Evolutionary conservation across 2,797 vertebrate genomes (phyloP).

Genomic region (Spea hammondii): DNA sequence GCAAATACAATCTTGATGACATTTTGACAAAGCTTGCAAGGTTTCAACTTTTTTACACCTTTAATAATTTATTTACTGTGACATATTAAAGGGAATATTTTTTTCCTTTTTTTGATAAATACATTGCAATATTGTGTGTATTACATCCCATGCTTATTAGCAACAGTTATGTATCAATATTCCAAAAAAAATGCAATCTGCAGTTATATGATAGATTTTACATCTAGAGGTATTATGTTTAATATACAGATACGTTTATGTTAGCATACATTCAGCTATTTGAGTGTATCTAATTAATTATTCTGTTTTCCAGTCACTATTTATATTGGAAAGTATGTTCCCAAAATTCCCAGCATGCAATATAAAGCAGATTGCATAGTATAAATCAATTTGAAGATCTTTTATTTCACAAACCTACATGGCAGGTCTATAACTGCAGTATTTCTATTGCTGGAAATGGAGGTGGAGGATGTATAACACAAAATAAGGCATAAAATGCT

Average conservation of each 20-base stretch:
- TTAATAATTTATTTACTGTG: slow-evolving; percentile 47
- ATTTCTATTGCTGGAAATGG: slow-evolving; percentile 55
- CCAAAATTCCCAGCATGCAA: slow-evolving; percentile 51
- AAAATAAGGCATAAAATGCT: slow-evolving; percentile 58
- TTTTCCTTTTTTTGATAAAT: slow-evolving; percentile 54
- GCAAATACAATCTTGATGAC: slow-evolving; percentile 78
- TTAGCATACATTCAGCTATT: slow-evolving; percentile 49
- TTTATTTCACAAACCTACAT: slow-evolving; percentile 57
- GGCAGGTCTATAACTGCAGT: slow-evolving; percentile 60
- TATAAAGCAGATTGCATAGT: slow-evolving; percentile 43
- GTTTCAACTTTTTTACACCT: slow-evolving; percentile 55
- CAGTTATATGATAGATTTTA: slow-evolving; percentile 28
- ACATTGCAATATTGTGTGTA: slow-evolving; percentile 47
- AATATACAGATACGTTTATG: slow-evolving; percentile 55
- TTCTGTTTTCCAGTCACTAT: slow-evolving; percentile 47
- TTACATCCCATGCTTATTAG: slow-evolving; percentile 49
- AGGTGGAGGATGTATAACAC: slow-evolving; percentile 60
- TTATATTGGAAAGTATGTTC: slow-evolving; percentile 57
- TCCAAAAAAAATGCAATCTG: slow-evolving; percentile 40
- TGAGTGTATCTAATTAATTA: slow-evolving; percentile 49
- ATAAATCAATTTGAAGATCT: slow-evolving; percentile 63
- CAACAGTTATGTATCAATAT: slow-evolving; percentile 40
- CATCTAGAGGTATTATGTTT: slow-evolving; percentile 49
- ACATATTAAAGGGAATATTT: slow-evolving; percentile 63
- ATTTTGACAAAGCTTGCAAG: slow-evolving; percentile 78